Percentiles rank a stretch among this genome's conserved stretches.
Conservation (phyloP, 2,888 invertebrate species). For the Sinohyriopsis cumingii region DNA sequence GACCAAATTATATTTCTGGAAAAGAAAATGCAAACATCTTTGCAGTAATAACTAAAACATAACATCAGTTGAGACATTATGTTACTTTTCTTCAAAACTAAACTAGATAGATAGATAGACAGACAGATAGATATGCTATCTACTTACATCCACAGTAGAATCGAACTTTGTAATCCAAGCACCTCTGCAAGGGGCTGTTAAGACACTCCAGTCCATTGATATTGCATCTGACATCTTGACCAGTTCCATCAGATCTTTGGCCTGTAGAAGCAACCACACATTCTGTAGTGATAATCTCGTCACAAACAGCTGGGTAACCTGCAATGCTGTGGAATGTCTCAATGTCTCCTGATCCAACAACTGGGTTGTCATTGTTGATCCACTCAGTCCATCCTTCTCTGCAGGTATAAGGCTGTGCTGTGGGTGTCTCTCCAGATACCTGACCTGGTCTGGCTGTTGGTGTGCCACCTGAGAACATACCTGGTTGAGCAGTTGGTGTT, state of each 20-base stretch:
- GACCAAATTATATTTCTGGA: too few relatives aligned
- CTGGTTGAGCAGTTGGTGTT: constrained; percentile 13
- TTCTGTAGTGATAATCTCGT: constrained; percentile 48
- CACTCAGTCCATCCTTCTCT: constrained; percentile 68
- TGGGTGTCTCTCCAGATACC: constrained; percentile 11
- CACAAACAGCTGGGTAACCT: constrained; percentile 49
- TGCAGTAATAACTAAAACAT: too few relatives aligned
- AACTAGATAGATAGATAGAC: too few relatives aligned
- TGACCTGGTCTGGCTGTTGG: neutral
- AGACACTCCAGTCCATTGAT: constrained; percentile 82
- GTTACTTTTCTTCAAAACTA: too few relatives aligned
- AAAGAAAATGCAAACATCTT: too few relatives aligned
- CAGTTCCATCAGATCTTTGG: constrained; percentile 43
- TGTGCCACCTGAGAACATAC: neutral
- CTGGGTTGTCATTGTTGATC: constrained; percentile 63
- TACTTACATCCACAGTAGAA: constrained; percentile 72
- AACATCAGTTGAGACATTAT: too few relatives aligned
- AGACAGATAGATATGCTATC: too few relatives aligned
- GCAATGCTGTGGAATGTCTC: constrained; percentile 44
- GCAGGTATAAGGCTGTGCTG: constrained; percentile 36
- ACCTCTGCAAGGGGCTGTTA: constrained; percentile 55
- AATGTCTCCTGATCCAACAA: constrained; percentile 33
- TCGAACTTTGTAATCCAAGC: constrained; percentile 65
- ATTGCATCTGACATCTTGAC: constrained; percentile 60
- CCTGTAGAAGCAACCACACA: constrained; percentile 53